Evolutionary conservation across 2,113 vertebrate genomes (phyloP).

Genomic region (Platichthys stellatus): DNA sequence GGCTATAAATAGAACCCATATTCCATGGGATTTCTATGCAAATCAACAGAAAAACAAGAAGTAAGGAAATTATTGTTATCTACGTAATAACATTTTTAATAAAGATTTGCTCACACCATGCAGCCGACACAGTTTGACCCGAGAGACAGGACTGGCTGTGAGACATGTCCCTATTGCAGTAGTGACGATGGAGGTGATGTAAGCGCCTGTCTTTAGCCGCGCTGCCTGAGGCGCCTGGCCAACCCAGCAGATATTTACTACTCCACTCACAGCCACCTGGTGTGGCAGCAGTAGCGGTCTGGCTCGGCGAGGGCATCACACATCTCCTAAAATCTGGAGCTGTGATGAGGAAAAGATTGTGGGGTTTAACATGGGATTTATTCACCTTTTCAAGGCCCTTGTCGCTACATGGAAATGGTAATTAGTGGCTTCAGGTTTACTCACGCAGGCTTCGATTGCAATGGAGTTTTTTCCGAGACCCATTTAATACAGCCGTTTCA

Average conservation of each 20-base stretch:
- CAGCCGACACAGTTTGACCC: constrained; percentile 13
- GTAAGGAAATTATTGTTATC: background rate
- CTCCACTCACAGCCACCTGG: constrained; percentile 43
- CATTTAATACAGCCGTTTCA: constrained; percentile 24
- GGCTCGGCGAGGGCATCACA: constrained; percentile 37
- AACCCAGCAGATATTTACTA: constrained; percentile 72
- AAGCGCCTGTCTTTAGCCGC: constrained; percentile 70
- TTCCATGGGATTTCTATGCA: constrained; percentile 9
- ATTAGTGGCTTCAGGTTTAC: constrained; percentile 47
- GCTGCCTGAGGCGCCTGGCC: constrained; percentile 61
- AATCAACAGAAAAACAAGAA: background rate
- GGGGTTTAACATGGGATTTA: constrained; percentile 50
- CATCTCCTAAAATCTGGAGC: constrained; percentile 63
- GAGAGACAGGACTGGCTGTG: constrained; percentile 45
- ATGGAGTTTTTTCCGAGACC: constrained; percentile 49
- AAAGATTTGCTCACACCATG: constrained; percentile 33
- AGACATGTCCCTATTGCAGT: constrained; percentile 33
- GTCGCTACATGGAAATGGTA: constrained; percentile 35
- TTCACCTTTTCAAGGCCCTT: constrained; percentile 59
- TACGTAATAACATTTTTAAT: background rate
- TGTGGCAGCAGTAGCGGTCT: constrained; percentile 36
- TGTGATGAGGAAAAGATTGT: constrained; percentile 54
- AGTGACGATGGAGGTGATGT: constrained; percentile 70
- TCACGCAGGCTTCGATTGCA: constrained; percentile 68
- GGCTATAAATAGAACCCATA: background rate